phyloP scores from a whole-genome alignment of 2,113 vertebrate genomes.

The Daboia siamensis region DNA sequence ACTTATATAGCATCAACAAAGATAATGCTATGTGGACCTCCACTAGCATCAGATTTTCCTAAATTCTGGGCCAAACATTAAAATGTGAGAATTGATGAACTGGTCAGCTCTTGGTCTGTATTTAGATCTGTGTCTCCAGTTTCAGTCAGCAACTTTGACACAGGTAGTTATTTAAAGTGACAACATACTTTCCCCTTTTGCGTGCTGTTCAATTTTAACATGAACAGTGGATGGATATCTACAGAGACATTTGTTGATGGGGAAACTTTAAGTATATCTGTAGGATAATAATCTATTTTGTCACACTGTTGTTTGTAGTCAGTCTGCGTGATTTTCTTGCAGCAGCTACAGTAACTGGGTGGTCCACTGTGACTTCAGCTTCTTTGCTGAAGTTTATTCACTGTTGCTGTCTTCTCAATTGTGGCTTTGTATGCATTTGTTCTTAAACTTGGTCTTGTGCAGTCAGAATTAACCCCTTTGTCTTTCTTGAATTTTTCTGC shows the following conservation, averaged over 20 bases:
- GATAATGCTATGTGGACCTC: background rate
- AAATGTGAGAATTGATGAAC: background rate
- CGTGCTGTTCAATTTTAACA: background rate
- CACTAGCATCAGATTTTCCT: background rate
- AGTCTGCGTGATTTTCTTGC: background rate
- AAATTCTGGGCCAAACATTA: background rate
- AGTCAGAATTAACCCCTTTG: too few relatives aligned
- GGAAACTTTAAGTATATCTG: background rate
- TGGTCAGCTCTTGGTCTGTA: too few relatives aligned
- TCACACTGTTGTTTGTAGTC: background rate
- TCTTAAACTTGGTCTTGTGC: too few relatives aligned
- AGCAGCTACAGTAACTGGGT: background rate
- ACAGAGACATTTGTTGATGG: background rate
- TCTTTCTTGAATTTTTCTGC: too few relatives aligned
- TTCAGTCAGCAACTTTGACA: background rate
- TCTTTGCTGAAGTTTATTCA: background rate
- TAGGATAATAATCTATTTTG: background rate
- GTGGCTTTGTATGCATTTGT: too few relatives aligned
- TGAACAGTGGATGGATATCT: background rate
- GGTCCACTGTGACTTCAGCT: background rate
- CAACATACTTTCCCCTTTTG: background rate
- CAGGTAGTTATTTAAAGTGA: background rate
- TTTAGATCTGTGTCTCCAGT: background rate
- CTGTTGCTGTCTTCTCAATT: background rate
- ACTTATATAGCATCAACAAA: background rate